These are phyloP conservation scores for Adelges cooleyi DNA, from an alignment of 1,140 invertebrate genomes.

Conservation along the genomic window DNA sequence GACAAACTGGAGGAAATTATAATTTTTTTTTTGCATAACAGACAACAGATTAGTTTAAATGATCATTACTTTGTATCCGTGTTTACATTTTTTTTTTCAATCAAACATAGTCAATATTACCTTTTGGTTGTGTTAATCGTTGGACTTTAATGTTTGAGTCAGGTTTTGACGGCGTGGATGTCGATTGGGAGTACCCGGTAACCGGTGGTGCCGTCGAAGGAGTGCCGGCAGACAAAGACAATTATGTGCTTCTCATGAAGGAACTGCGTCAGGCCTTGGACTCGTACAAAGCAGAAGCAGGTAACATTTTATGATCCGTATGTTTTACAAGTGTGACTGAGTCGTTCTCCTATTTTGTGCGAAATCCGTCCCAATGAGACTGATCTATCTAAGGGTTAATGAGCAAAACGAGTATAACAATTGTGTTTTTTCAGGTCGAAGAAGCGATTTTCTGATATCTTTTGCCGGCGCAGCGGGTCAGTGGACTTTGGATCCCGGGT, in stretches of 20 bases:
- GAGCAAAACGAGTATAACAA: no score
- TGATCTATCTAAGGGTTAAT: no score
- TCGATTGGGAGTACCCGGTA: slow-evolving; percentile 51
- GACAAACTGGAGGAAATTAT: no score
- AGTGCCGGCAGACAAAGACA: slow-evolving; percentile 30
- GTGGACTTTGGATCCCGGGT: slow-evolving; percentile 29
- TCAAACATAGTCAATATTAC: no score
- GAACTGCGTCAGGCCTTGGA: slow-evolving; percentile 29
- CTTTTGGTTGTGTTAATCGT: no score
- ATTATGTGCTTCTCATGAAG: slow-evolving; percentile 32
- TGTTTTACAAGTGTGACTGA: not conserved
- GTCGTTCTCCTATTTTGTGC: not conserved
- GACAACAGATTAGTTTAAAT: no score
- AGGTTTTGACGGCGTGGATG: slow-evolving; percentile 47
- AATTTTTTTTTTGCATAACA: no score
- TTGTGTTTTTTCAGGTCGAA: not conserved
- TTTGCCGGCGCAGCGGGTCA: slow-evolving; percentile 32
- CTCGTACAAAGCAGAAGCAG: not conserved
- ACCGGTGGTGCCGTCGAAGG: slow-evolving; percentile 32
- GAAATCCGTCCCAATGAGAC: no score
- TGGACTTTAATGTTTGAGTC: no score
- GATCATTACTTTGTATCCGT: no score
- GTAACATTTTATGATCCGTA: not conserved
- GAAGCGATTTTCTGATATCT: slow-evolving; percentile 29
- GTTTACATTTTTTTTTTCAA: no score